Conservation (phyloP, 2,888 invertebrate species). For the Papilio gigon region DNA sequence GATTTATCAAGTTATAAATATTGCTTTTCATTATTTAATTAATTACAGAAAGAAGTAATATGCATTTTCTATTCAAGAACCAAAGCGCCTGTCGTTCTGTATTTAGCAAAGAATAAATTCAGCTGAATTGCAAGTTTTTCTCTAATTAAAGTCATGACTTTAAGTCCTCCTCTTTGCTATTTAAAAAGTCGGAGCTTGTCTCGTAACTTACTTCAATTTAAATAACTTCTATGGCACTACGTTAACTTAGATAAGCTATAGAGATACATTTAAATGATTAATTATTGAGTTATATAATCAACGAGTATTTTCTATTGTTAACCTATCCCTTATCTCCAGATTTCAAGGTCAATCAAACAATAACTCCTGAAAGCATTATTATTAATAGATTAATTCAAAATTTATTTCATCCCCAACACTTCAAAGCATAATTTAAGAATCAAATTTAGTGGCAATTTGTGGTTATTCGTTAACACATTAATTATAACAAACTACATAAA, state of each 20-base stretch:
- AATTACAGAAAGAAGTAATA: neutral
- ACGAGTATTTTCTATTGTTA: neutral
- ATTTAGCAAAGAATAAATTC: conserved; percentile 8
- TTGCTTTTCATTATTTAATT: no score
- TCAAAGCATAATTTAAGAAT: neutral
- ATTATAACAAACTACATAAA: conserved; percentile 5
- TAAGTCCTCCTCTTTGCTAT: conserved; percentile 8
- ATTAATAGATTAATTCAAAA: neutral
- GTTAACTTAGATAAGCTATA: neutral
- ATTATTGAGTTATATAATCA: neutral
- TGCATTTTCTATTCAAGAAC: neutral
- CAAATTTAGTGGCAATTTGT: conserved; percentile 3
- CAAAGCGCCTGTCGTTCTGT: neutral
- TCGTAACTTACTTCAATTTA: conserved; percentile 6
- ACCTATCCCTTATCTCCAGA: neutral
- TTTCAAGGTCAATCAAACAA: neutral
- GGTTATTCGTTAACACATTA: conserved; percentile 7
- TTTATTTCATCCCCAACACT: neutral
- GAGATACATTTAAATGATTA: neutral
- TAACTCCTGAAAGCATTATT: neutral
- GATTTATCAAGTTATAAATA: no score
- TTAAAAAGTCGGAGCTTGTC: conserved; percentile 14
- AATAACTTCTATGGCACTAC: conserved; percentile 9
- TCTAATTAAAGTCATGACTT: conserved; percentile 14
- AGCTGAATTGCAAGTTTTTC: conserved; percentile 12